A percentile compares a stretch with the other conserved stretches of the same genome.
Evolutionary conservation across 2,888 invertebrate species (phyloP).

Genomic region (Campopleginae sp.): DNA sequence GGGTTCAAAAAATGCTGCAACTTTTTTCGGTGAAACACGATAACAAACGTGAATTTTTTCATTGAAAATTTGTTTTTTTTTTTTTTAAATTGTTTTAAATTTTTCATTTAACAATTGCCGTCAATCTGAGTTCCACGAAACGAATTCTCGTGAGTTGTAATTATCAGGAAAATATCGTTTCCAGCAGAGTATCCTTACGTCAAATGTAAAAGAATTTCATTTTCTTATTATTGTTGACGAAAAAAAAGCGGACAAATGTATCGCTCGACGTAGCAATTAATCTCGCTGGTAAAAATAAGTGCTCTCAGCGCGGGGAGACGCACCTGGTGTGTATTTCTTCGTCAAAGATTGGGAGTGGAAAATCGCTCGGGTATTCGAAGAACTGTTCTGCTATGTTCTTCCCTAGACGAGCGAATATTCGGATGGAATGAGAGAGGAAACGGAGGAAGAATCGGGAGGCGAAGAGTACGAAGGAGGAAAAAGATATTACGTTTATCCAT

Average conservation of each 20-base stretch:
- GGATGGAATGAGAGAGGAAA: slow-evolving; percentile 13
- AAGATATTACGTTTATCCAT: slow-evolving; percentile 83
- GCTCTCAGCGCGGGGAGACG: slow-evolving; percentile 17
- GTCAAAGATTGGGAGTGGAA: slow-evolving; percentile 50
- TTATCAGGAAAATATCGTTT: not conserved
- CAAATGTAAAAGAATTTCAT: slow-evolving; percentile 18
- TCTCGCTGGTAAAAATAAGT: slow-evolving; percentile 38
- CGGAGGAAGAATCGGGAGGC: slow-evolving; percentile 52
- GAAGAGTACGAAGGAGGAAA: slow-evolving; percentile 57
- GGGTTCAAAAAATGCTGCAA: too few species aligned
- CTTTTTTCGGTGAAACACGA: not conserved
- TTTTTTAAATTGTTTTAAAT: not conserved
- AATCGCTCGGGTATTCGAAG: slow-evolving; percentile 46
- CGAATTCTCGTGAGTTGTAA: not conserved
- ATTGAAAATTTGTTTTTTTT: too few species aligned
- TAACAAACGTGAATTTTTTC: not conserved
- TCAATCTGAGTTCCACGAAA: not conserved
- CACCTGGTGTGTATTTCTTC: slow-evolving; percentile 53
- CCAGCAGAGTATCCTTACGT: not conserved
- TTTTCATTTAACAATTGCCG: not conserved
- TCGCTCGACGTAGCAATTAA: slow-evolving; percentile 51
- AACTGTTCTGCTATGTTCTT: slow-evolving; percentile 40
- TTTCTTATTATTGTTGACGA: slow-evolving; percentile 21
- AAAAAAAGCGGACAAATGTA: slow-evolving; percentile 34
- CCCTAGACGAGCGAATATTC: slow-evolving; percentile 33